A percentile compares a stretch with the other conserved stretches of the same genome.
Conservation (phyloP, 2,888 invertebrate species). For the Ophion ellenae region DNA sequence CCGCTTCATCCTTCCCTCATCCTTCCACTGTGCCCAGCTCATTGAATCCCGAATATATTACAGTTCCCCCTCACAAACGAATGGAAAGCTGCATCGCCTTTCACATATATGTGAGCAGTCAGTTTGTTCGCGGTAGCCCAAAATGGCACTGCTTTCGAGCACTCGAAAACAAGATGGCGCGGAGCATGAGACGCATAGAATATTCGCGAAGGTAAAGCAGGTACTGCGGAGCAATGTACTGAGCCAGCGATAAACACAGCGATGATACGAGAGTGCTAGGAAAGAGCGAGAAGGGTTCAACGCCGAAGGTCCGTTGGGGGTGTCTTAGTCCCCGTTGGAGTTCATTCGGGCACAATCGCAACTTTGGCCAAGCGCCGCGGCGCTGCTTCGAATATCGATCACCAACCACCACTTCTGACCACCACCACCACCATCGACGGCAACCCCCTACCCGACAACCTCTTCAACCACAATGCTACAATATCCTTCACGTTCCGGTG, state of each 20-base stretch:
- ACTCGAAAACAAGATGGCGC: neutral
- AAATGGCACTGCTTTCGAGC: slow-evolving; percentile 6
- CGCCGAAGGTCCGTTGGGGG: slow-evolving; percentile 31
- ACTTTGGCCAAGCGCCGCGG: slow-evolving; percentile 69
- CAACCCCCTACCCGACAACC: slow-evolving; percentile 27
- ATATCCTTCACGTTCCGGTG: slow-evolving; percentile 32
- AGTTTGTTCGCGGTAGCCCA: slow-evolving; percentile 19
- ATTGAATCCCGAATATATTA: slow-evolving; percentile 33
- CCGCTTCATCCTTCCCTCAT: too few relatives aligned
- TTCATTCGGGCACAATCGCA: slow-evolving; percentile 62
- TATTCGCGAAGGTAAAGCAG: slow-evolving; percentile 27
- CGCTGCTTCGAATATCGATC: slow-evolving; percentile 73
- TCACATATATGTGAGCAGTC: neutral
- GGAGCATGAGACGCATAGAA: slow-evolving; percentile 25
- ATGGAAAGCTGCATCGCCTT: slow-evolving; percentile 4
- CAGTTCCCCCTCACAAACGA: neutral
- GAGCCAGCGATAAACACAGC: neutral
- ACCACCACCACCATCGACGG: slow-evolving; percentile 42
- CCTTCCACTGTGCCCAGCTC: neutral
- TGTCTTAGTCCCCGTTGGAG: slow-evolving; percentile 22
- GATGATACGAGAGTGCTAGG: slow-evolving; percentile 11
- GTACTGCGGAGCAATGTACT: neutral
- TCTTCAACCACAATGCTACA: slow-evolving; percentile 37
- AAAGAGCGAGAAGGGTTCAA: slow-evolving; percentile 50
- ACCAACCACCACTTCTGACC: slow-evolving; percentile 60